phyloP scores from a whole-genome alignment of 1,140 invertebrate genomes.

The Scaptomyza montana region DNA sequence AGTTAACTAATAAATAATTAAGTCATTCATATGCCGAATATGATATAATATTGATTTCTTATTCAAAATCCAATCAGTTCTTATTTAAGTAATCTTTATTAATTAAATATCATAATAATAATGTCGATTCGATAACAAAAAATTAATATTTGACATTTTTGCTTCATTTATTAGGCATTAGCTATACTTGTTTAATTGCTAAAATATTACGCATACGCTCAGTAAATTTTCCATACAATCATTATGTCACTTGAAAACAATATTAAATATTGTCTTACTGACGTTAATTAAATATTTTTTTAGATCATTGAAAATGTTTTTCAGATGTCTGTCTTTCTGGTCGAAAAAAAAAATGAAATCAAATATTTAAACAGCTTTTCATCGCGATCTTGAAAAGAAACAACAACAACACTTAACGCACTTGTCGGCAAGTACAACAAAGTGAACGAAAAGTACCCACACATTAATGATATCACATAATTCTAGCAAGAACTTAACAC shows the following conservation, averaged over 20 bases:
- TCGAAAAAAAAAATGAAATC: neutral
- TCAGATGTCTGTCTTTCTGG: neutral
- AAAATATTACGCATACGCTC: slow-evolving; percentile 8
- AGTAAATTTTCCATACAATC: neutral
- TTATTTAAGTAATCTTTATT: neutral
- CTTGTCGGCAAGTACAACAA: slow-evolving; percentile 13
- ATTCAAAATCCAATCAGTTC: no score
- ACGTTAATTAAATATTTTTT: no score
- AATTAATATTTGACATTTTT: neutral
- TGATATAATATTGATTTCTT: no score
- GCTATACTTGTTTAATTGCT: neutral
- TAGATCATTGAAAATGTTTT: no score
- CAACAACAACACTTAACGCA: neutral
- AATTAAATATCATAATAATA: neutral
- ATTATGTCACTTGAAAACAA: neutral
- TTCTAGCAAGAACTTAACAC: slow-evolving; percentile 1
- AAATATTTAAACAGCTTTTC: slow-evolving; percentile 35
- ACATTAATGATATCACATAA: slow-evolving; percentile 11
- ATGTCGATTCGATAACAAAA: neutral
- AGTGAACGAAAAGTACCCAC: neutral
- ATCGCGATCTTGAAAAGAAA: slow-evolving; percentile 3
- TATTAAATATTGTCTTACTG: neutral
- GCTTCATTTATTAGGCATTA: neutral
- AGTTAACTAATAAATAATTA: no score
- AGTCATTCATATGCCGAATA: no score